A percentile compares a stretch with the other conserved stretches of the same genome.
phyloP scores from a whole-genome alignment of 2,888 invertebrate species.

The Apamea sordens region DNA sequence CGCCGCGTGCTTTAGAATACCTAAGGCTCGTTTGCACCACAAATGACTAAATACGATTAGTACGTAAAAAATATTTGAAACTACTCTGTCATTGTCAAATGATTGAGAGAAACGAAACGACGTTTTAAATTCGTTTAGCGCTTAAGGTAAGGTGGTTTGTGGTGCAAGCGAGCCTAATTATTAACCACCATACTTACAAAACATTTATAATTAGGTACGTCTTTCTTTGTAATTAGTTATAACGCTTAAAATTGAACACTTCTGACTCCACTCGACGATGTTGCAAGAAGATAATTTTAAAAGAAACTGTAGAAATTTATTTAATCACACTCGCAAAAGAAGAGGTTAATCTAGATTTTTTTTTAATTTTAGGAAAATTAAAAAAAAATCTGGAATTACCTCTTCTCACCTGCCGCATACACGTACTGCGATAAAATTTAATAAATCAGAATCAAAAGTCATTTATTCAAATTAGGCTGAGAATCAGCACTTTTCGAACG shows the following conservation, averaged over 20 bases:
- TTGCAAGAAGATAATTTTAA: not conserved
- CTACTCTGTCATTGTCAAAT: not conserved
- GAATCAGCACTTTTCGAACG: too few species aligned
- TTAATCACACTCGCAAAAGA: not conserved
- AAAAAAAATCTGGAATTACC: too few species aligned
- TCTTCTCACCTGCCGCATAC: not conserved
- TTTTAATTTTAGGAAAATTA: too few species aligned
- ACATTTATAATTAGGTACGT: too few species aligned
- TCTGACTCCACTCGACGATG: not conserved
- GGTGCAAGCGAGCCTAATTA: too few species aligned
- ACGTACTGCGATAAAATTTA: constrained; percentile 27
- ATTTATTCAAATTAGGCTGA: too few species aligned
- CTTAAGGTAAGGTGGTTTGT: too few species aligned
- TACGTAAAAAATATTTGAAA: too few species aligned
- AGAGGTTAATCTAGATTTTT: not conserved
- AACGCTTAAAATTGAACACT: not conserved
- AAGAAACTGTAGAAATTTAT: not conserved
- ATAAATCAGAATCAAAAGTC: not conserved
- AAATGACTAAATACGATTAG: not conserved
- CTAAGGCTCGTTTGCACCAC: not conserved
- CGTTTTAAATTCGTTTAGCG: not conserved
- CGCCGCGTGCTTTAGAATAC: not conserved
- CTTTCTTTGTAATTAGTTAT: not conserved
- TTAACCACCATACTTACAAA: too few species aligned
- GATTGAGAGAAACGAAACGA: not conserved